Conservation (phyloP, 1,140 invertebrate genomes). For the Brachionus plicatilis region DNA sequence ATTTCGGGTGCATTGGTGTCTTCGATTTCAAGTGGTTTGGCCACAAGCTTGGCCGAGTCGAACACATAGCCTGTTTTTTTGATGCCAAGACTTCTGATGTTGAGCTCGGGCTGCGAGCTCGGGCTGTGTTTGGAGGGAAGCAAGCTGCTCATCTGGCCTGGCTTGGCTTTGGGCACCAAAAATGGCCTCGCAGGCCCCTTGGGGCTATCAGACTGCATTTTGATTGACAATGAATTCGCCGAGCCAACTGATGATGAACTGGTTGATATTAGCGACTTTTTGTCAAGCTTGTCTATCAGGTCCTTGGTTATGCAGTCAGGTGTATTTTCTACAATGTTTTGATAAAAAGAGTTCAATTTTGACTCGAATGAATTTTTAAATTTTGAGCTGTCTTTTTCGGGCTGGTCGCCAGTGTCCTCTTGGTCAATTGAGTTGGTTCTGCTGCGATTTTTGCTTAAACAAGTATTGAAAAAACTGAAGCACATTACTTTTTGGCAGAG, state of each 20-base stretch:
- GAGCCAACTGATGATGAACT: not conserved
- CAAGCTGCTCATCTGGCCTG: not conserved
- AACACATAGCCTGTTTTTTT: slow-evolving; percentile 11
- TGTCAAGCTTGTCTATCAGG: not conserved
- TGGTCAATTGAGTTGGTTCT: not conserved
- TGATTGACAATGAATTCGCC: not conserved
- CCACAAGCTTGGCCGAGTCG: not conserved
- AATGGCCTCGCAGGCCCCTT: not conserved
- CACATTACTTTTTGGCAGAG: not conserved
- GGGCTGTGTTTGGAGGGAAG: not conserved
- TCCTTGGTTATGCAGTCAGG: not conserved
- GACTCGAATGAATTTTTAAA: not conserved
- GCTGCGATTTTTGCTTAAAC: not conserved
- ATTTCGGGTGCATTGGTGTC: not conserved
- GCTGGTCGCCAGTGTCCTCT: not conserved
- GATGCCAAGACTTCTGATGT: not conserved
- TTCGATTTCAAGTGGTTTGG: not conserved
- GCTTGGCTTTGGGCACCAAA: not conserved
- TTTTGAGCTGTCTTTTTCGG: not conserved
- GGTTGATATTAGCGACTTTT: not conserved
- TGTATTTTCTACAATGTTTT: not conserved
- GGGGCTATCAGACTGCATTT: not conserved
- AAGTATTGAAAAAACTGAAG: not conserved
- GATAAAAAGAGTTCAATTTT: not conserved
- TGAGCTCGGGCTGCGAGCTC: not conserved